Evolutionary conservation across 2,113 vertebrate species (phyloP), one percentile per base, ranked within the genome.

Genomic region (Sylvietta virens): DNA sequence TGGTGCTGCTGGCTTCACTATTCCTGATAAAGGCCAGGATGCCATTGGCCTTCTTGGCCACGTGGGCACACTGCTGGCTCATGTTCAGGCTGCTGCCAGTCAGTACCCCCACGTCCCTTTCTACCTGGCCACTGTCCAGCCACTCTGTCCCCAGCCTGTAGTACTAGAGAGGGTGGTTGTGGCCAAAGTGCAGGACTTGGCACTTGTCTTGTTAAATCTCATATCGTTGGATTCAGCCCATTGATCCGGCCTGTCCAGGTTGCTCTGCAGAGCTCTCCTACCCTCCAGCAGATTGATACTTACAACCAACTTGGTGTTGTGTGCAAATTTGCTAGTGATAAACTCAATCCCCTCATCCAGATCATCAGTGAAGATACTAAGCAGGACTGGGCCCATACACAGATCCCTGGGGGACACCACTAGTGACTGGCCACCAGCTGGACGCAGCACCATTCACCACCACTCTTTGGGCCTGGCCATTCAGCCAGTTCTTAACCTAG

Each of bases 21-120:
- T 45, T 80, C 1, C 27, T 31, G 51, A 20, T 56, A 4, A 26
- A 56, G 62, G 40, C 50, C 50, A 56, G 40, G 50, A 37, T 80
- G 16, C 27, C 26, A 10, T 31, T 80, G 50, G 40, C 50, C 16
- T 44, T 44, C 61, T 26, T 45, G 40, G 16, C 50, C 61, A 37
- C 0, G 0, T 10, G 40, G 50, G 16, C 51, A 56, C 8, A 26
- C 40, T 6, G 21, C 27, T 56, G 50, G n/a, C 3, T 66, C 13
- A 8, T 2, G 10, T 11, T 66, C 20, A 37, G 33, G 30, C 62
- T 66, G 50, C 50, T 4, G 2, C 11, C 15, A 14, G 4, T 45
- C 77, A 66, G 16, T 4, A 26, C 27, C 10, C 42, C 3, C 13
- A 33, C 20, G 27, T 66, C 33, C 16, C n/a, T 47, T 81, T 81